Evolutionary conservation across 2,888 invertebrate species (phyloP).

Genomic region (Autographa gamma): DNA sequence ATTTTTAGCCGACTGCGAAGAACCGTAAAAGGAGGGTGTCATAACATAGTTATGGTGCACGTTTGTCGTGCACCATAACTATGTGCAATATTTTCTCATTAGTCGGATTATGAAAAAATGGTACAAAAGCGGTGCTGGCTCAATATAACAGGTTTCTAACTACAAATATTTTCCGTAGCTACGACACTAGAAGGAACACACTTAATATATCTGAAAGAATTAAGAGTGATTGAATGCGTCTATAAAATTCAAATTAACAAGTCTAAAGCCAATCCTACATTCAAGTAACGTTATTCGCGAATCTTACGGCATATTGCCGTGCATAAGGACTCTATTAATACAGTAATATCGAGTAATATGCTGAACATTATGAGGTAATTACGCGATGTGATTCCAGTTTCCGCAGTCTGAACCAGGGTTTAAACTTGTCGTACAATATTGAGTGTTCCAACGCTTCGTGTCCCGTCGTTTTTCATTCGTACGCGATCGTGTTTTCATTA

Average conservation of each 20-base stretch:
- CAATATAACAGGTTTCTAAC: too few relatives aligned
- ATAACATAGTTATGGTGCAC: too few relatives aligned
- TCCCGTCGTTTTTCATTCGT: constrained; percentile 10
- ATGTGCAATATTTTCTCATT: too few relatives aligned
- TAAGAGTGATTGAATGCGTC: not conserved
- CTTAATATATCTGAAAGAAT: not conserved
- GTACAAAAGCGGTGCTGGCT: too few relatives aligned
- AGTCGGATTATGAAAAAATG: too few relatives aligned
- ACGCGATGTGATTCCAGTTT: constrained; percentile 31
- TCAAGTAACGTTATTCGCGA: constrained; percentile 30
- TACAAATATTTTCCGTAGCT: too few relatives aligned
- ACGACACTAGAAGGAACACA: too few relatives aligned
- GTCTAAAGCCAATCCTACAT: constrained; percentile 31
- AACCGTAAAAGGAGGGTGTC: too few relatives aligned
- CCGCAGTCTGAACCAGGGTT: constrained; percentile 22
- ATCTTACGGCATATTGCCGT: constrained; percentile 44
- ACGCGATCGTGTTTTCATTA: not conserved
- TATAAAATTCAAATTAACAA: constrained; percentile 31
- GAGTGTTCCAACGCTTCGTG: constrained; percentile 18
- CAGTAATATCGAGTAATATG: constrained; percentile 37
- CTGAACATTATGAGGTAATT: constrained; percentile 34
- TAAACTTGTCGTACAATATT: constrained; percentile 11
- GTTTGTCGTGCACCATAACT: too few relatives aligned
- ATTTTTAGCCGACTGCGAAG: too few relatives aligned
- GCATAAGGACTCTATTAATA: constrained; percentile 63